Evolutionary conservation across 2,113 vertebrate genomes (phyloP), one percentile per base, ranked within the genome.

Genomic region (Microcebus griseorufus): DNA sequence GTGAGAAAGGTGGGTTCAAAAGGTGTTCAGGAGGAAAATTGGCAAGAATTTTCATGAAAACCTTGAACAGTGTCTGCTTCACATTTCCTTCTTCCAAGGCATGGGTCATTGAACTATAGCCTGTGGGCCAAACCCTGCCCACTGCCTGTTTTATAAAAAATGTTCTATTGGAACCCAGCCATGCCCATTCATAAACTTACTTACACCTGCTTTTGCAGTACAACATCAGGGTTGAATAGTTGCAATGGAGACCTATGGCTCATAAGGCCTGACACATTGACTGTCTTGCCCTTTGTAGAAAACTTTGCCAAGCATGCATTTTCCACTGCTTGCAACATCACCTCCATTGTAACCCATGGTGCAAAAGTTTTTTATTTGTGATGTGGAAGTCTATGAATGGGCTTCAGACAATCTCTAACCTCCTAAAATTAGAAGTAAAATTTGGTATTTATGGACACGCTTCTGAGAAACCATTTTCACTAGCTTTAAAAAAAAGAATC

Each of bases 371-470:
- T 88, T 95, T 53, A 69, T 55, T 51, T 82, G 58, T 51, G 23
- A 4, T 51, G 55, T 23, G 90, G 27, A 88, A 93, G n/a, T 67
- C 18, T 7, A 42, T 32, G 5, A 37, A 62, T n/a, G 29, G 17
- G 14, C 39, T 70, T 81, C 23, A 60, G n/a, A 73, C 58, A 27
- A 73, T 42, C 53, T 81, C 58, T 67, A 51, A 75, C 32, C 69
- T 60, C n/a, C 29, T 95, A n/a, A 85, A 94, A 72, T 72, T 88
- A 34, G 55, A 88, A 88, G n/a, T 37, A 60, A 84, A 94, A 88
- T 42, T 92, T 95, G 18, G 5, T 45, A 32, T 58, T 67, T 39
- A 55, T 23, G 45, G 39, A 9, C 42, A 23, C 82, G 89, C 81
- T 92, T 84, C n/a, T 95, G 27, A 39, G 73, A 76, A 91, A 79